Percentiles rank a stretch among this genome's conserved stretches.
Evolutionary conservation across 2,113 vertebrate species (phyloP).

Genomic region (Lampris megalopsis): DNA sequence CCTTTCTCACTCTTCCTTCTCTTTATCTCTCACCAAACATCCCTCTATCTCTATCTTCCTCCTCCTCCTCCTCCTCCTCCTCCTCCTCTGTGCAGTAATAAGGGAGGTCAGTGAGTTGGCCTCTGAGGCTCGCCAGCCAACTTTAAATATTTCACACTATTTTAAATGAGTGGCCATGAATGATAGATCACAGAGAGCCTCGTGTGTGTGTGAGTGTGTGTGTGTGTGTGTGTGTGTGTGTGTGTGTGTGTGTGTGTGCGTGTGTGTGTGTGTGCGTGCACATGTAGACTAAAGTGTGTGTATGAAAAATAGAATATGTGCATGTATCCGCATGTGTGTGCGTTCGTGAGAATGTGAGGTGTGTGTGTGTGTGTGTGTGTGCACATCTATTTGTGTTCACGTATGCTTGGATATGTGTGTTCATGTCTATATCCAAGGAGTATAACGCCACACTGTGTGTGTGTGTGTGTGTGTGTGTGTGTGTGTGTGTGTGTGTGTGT

Average conservation of each 20-base stretch:
- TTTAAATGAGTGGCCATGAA: conserved; percentile 85
- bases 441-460: too few relatives aligned
- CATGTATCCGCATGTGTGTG: not conserved
- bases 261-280: not conserved
- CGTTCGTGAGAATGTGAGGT: not conserved
- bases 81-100: conserved; percentile 61
- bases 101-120: conserved; percentile 76
- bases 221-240: conserved; percentile 17
- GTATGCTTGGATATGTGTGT: not conserved
- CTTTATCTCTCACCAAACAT: conserved; percentile 11
- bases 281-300: not conserved
- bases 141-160: conserved; percentile 86
- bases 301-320: not conserved
- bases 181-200: conserved; percentile 81
- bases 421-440: not conserved
- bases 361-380: not conserved
- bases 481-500: conserved; percentile 27
- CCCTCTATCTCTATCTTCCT: conserved; percentile 23
- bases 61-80: conserved; percentile 21
- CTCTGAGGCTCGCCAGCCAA: conserved; percentile 76
- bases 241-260: conserved; percentile 31
- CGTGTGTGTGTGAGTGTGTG: conserved; percentile 12
- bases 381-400: not conserved
- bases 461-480: conserved; percentile 3
- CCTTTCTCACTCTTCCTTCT: conserved; percentile 16